These are phyloP conservation scores for Acropora yongei DNA, from an alignment of 64 coral and sea anemone species.

Conservation along the genomic window DNA sequence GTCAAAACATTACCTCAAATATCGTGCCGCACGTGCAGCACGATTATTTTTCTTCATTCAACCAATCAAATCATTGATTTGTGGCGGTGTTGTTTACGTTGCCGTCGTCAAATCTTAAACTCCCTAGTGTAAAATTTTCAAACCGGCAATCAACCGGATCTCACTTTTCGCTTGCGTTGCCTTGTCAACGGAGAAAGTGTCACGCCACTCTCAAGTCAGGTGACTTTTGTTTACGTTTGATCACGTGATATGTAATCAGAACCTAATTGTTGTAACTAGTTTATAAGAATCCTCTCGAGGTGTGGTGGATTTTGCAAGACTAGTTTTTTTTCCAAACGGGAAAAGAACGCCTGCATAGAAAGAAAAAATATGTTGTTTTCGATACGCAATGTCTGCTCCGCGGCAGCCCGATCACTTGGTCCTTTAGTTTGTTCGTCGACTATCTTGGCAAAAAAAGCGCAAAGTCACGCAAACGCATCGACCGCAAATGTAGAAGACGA, in stretches of 20 bases:
- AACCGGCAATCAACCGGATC: too few species aligned
- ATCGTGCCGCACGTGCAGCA: too few species aligned
- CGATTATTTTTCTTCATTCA: too few species aligned
- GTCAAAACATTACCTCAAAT: too few species aligned
- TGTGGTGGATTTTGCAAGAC: neutral
- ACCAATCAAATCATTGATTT: too few species aligned
- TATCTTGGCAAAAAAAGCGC: conserved; percentile 3
- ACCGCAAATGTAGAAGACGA: neutral
- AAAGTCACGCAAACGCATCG: conserved; percentile 14
- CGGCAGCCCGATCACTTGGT: neutral
- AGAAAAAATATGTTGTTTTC: conserved; percentile 10
- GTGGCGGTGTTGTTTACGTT: too few species aligned
- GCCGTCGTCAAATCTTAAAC: too few species aligned
- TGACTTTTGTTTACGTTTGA: conserved; percentile 24
- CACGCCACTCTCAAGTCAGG: conserved; percentile 5
- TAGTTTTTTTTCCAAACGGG: neutral
- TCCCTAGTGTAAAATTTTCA: too few species aligned
- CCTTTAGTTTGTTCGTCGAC: neutral
- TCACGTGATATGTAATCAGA: neutral
- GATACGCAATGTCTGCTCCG: conserved; percentile 17
- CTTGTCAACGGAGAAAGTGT: neutral
- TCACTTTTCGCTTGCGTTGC: neutral
- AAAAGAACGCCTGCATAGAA: neutral
- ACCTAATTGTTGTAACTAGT: neutral
- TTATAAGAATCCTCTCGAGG: neutral